Evolutionary conservation across 2,797 vertebrate genomes (phyloP).

Genomic region (Mallotus villosus): DNA sequence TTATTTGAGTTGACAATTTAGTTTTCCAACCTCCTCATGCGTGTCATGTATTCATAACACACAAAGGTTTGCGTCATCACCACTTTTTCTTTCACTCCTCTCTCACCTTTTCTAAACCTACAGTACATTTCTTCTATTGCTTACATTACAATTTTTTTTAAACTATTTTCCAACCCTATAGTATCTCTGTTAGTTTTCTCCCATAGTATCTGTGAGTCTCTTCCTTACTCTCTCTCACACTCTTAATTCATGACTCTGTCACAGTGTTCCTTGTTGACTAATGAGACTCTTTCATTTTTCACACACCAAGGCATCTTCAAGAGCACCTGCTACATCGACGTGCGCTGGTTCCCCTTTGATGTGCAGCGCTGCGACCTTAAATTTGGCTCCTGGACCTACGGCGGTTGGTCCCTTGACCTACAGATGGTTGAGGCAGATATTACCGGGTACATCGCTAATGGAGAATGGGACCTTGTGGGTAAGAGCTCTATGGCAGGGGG

Average conservation of each 20-base stretch:
- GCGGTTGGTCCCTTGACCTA: slow-evolving; percentile 88
- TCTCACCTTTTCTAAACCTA: neutral
- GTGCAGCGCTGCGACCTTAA: slow-evolving; percentile 93
- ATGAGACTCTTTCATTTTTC: slow-evolving; percentile 21
- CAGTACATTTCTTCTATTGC: neutral
- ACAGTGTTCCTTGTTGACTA: slow-evolving; percentile 1
- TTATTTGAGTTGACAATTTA: too few relatives aligned
- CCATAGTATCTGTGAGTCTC: too few relatives aligned
- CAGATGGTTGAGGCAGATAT: slow-evolving; percentile 82
- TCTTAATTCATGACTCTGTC: neutral
- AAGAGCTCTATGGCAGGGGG: slow-evolving; percentile 35
- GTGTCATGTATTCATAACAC: neutral
- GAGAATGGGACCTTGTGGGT: slow-evolving; percentile 98
- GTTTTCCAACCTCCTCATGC: too few relatives aligned
- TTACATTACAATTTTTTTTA: too few relatives aligned
- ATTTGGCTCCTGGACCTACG: slow-evolving; percentile 95
- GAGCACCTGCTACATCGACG: slow-evolving; percentile 91
- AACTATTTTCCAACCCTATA: too few relatives aligned
- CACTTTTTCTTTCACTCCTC: neutral
- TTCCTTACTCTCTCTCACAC: too few relatives aligned
- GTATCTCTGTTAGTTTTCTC: too few relatives aligned
- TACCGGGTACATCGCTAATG: slow-evolving; percentile 83
- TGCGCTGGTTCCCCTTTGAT: slow-evolving; percentile 98
- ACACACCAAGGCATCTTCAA: slow-evolving; percentile 86
- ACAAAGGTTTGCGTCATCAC: too few relatives aligned